Evolutionary conservation across 2,113 vertebrate genomes (phyloP), one percentile per base, ranked within the genome.

Genomic region (Thryonomys swinderianus): DNA sequence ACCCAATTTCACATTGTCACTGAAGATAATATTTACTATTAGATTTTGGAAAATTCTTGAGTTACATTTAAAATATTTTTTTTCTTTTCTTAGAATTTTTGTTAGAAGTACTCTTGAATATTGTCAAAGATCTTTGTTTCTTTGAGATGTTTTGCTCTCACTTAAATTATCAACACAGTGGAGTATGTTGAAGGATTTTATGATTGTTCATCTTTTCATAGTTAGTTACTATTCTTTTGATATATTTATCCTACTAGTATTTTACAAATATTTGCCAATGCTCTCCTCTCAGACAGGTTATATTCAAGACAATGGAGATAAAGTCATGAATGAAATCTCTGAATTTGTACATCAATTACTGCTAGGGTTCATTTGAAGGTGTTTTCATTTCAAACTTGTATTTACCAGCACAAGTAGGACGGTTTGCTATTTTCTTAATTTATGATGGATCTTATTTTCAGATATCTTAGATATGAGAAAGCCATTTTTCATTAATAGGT

Each of bases 401-500:
- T 83, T 92, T 51, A 88, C 7, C 34, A n/a, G 37, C 37, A 34
- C 21, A 64, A 92, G 23, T 76, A 30, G 25, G 88, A 30, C 48
- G 32, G n/a, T 3, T 81, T 80, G 12, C 8, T n/a, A n/a, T 61
- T 71, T 76, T 48, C 45, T 42, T 71, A 48, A 59, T 25, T 62
- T 92, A 18, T 69, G 51, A 14, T 57, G 30, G 11, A 16, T 73
- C 37, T 82, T 86, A 57, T 81, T 45, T 74, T 30, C 48, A 51
- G 48, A 51, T 51, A 48, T 42, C 23, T 81, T 74, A 59, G 16
- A 76, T 83, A 87, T 67, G 74, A 59, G 42, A 91, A 94, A 91
- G 34, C 7, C 71, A 23, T 85, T 69, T 91, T 94, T 88, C n/a
- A 91, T 88, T 96, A 87, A 37, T 69, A 69, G 51, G 53, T n/a